Percentiles rank a stretch among this genome's conserved stretches.
Evolutionary conservation across 2,113 vertebrate species (phyloP).

Genomic region (Lepidothrix coronata): DNA sequence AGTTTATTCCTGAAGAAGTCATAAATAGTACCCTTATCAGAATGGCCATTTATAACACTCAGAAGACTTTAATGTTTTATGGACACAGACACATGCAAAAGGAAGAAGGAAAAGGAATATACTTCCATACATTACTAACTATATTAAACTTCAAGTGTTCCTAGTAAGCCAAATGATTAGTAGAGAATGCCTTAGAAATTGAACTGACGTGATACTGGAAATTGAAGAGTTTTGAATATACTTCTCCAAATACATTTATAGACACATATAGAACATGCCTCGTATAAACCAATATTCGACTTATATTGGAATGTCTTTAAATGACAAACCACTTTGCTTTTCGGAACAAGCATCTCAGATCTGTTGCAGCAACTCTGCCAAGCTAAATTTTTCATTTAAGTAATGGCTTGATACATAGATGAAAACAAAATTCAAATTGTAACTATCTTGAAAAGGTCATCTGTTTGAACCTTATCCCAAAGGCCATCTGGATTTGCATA

Average conservation of each 20-base stretch:
- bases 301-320: not conserved
- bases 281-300: not conserved
- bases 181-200: not conserved
- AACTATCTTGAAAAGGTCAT: not conserved
- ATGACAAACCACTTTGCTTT: not conserved
- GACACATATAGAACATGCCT: not conserved
- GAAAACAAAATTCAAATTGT: not conserved
- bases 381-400: not conserved
- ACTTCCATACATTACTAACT: not conserved
- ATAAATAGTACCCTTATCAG: not conserved
- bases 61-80: not conserved
- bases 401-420: not conserved
- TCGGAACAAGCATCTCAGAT: not conserved
- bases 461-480: not conserved
- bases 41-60: not conserved
- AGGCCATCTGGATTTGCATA: not conserved
- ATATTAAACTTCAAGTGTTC: not conserved
- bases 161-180: not conserved
- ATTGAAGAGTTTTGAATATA: not conserved
- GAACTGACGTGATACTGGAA: not conserved
- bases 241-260: not conserved
- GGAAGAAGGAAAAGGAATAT: not conserved
- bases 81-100: not conserved
- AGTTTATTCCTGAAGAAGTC: not conserved
- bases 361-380: not conserved